Percentiles rank a stretch among this genome's conserved stretches.
phyloP scores from a whole-genome alignment of 1,140 invertebrate species.

The Pseudomyrmex dendroicus region DNA sequence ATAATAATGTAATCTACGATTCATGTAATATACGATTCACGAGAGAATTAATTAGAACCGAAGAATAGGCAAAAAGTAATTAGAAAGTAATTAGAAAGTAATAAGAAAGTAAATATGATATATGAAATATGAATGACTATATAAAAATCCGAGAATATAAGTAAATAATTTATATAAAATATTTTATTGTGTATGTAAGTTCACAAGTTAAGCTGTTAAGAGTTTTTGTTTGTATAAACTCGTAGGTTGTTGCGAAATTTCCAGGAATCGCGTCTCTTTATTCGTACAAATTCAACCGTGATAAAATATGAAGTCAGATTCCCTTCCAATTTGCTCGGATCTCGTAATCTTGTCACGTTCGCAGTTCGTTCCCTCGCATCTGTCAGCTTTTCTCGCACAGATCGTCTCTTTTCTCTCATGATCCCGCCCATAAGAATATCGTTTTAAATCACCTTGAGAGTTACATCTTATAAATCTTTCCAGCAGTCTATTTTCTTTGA shows the following conservation, averaged over 20 bases:
- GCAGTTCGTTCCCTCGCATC: slow-evolving; percentile 10
- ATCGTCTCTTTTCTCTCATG: slow-evolving; percentile 63
- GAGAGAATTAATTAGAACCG: not conserved
- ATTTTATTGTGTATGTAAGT: not conserved
- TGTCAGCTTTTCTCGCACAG: slow-evolving; percentile 46
- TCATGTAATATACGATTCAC: not conserved
- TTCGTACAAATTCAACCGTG: not conserved
- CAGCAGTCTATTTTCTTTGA: slow-evolving; percentile 48
- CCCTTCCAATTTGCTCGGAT: not conserved
- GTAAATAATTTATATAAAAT: slow-evolving; percentile 4
- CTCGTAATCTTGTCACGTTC: slow-evolving; percentile 24
- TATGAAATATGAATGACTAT: not conserved
- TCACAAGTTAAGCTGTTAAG: not conserved
- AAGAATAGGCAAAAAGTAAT: not conserved
- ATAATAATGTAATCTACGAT: not conserved
- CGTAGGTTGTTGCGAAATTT: not conserved
- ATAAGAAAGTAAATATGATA: not conserved
- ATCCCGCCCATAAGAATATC: slow-evolving; percentile 37
- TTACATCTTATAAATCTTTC: slow-evolving; percentile 62
- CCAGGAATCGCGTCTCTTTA: not conserved
- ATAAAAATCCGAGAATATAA: not conserved
- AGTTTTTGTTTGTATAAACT: not conserved
- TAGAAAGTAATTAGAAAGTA: too few relatives aligned
- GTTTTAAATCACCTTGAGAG: slow-evolving; percentile 8
- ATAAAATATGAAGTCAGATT: slow-evolving; percentile 17